Evolutionary conservation across 2,888 invertebrate genomes (phyloP), one percentile per base, ranked within the genome.

Genomic region (Electrophaes corylata): DNA sequence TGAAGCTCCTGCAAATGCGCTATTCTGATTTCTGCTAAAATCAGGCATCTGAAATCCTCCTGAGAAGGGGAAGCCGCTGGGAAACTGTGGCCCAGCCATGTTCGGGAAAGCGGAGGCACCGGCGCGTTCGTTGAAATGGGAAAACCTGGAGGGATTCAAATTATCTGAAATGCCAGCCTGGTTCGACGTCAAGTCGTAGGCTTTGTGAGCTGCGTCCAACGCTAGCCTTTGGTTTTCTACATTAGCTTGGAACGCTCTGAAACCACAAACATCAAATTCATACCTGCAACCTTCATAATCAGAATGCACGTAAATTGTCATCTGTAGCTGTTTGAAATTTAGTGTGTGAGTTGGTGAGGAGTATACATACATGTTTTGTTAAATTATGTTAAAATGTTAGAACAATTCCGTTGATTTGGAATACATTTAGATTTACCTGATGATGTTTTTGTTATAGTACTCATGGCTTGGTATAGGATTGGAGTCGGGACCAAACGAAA

Each of bases 1-100:
- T 0, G 88, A 83, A 0, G 92, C 94, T 35, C 91, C 81, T 1
- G 95, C 93, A 40, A 79, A 87, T 0, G 95, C 74, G 61, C 84
- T 79, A 4, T 19, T 23, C 4, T 23, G 52, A 35, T 44, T 10
- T 2, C 29, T 46, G 60, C 78, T 54, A n/a, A 57, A 73, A 51
- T 68, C 61, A 16, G 65, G 62, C 73, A 74, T 73, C 48, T 43
- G 57, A 29, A 73, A 75, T 39, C 70, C 48, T 11, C 71, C 53
- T 11, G 60, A 54, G n/a, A 67, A 64, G 58, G 62, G 64, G 52
- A 72, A 70, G 4, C 44, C 57, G 46, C 47, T 48, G 62, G 64
- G 58, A 23, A 58, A 54, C 11, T 40, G 49, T 4, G 52, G 57
- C 19, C 43, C 49, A 8, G 51, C 31, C 44, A 47, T 47, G 23